Conservation (phyloP, 2,113 vertebrate genomes). For the human region GRCh38 chr5:78134001-78134500, state of each 20-base stretch:
- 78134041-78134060: too few species aligned
- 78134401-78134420: neutral
- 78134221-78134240: neutral
- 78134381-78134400: neutral
- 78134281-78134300: neutral
- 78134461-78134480: neutral
- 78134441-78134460: neutral
- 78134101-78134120: too few species aligned
- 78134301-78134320: neutral
- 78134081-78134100: too few species aligned
- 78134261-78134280: neutral
- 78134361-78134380: neutral
- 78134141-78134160: neutral
- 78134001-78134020: too few species aligned
- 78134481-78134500: neutral
- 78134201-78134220: neutral
- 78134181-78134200: neutral
- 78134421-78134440: neutral
- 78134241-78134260: neutral
- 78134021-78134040: too few species aligned
- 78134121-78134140: too few species aligned
- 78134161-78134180: conserved; percentile 13
- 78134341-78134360: neutral
- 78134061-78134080: too few species aligned
- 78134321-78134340: too few species aligned